Conservation (phyloP, 1,140 invertebrate species). For the Penaeus japonicus region DNA sequence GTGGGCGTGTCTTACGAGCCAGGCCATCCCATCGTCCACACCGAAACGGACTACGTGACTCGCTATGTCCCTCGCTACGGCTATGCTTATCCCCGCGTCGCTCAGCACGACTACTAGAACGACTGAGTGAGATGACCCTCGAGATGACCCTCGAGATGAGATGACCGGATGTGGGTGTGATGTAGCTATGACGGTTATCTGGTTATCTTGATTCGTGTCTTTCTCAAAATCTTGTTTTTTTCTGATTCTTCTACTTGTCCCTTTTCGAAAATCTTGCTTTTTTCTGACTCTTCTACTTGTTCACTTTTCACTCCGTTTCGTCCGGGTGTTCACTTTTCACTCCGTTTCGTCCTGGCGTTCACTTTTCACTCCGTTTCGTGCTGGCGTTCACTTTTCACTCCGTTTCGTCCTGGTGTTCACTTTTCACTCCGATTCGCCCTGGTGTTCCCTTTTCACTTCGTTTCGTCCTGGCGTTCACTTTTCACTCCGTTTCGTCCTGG, state of each 20-base stretch:
- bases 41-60: conserved; percentile 46
- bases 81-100: conserved; percentile 10
- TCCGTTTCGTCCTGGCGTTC: neutral
- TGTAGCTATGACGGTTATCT: too few relatives aligned
- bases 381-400: neutral
- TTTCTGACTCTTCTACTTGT: too few relatives aligned
- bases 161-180: too few relatives aligned
- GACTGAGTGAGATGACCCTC: neutral
- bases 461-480: neutral
- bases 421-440: too few relatives aligned
- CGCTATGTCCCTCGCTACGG: conserved; percentile 39
- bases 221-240: too few relatives aligned
- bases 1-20: conserved; percentile 61
- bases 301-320: too few relatives aligned
- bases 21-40: conserved; percentile 54
- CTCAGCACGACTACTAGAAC: neutral
- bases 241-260: too few relatives aligned
- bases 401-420: neutral
- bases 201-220: too few relatives aligned
- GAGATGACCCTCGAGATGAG: too few relatives aligned
- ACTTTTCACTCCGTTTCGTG: neutral
- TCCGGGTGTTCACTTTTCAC: too few relatives aligned
- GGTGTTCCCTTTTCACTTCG: too few relatives aligned
- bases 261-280: too few relatives aligned
- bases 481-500: neutral